Evolutionary conservation across 1,140 invertebrate genomes (phyloP).

Genomic region (Panagrolaimus sp.): DNA sequence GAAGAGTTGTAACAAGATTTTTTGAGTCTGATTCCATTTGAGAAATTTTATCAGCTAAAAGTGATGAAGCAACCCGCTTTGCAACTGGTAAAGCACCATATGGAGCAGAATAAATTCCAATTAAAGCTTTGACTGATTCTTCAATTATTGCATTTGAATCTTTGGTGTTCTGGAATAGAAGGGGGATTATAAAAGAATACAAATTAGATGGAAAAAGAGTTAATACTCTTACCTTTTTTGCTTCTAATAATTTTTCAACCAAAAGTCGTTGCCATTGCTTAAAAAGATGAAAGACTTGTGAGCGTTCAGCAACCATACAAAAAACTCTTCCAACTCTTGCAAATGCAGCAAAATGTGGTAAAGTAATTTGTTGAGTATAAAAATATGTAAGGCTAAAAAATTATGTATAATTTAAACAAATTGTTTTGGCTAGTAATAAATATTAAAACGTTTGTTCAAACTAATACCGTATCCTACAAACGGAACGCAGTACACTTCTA

Average conservation of each 20-base stretch:
- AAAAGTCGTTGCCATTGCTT: slow-evolving; percentile 9
- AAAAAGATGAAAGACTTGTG: neutral
- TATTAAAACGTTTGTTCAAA: no score
- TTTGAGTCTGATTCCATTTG: neutral
- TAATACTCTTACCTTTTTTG: neutral
- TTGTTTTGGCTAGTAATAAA: no score
- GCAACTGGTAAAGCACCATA: slow-evolving; percentile 10
- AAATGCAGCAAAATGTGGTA: slow-evolving; percentile 10
- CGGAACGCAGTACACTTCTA: no score
- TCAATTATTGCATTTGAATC: neutral
- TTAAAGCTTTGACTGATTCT: slow-evolving; percentile 3
- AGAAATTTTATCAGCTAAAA: neutral
- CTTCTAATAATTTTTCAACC: neutral
- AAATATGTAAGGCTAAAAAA: slow-evolving; percentile 13
- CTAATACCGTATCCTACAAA: no score
- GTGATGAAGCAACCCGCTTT: slow-evolving; percentile 7
- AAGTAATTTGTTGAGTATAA: neutral
- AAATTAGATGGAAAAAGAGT: neutral
- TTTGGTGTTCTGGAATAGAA: neutral
- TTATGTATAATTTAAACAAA: no score
- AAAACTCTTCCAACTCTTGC: slow-evolving; percentile 4
- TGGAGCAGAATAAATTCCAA: slow-evolving; percentile 12
- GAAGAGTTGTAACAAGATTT: slow-evolving; percentile 3
- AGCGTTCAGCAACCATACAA: neutral
- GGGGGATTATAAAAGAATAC: neutral